Base-by-base conservation (phyloP, 2,888 invertebrate genomes). In the Griposia aprilina region DNA sequence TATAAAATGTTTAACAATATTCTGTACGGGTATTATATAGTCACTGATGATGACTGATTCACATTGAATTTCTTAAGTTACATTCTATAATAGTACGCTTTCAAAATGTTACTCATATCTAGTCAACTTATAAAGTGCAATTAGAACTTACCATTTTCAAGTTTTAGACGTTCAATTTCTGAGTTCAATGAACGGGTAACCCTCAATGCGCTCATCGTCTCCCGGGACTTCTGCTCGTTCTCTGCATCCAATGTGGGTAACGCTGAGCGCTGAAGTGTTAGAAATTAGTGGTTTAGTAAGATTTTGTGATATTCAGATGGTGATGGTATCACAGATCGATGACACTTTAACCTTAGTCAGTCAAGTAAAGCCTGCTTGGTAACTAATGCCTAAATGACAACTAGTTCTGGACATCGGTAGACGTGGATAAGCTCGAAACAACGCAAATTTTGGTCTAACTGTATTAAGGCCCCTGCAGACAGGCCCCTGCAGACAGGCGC, bases 241-340 rank as follows among this genome's bases (percentile, higher is more conserved):
- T 95, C 94, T 2, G 91, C 94, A 68, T 95, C 94, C 78, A 95
- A 88, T 7, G 88, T 90, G 1, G 95, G 95, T 81, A 94, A 87
- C 1, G 92, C 91, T 1, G 93, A 91, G 23, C 91, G 91, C 96
- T 96, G 63, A 82, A 78, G 73, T 17, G 57, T 68, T 63, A 7
- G 50, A 15, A 50, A 72, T 30, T 20, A 50, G n/a, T 63, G 17
- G 7, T 26, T 23, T 20, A 4, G 1, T n/a, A 48, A 23, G 20
- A 36, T 55, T 48, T 17, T 13, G 15, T 59, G 4, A 50, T 41
- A 36, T 48, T 17, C 30, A n/a, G 30, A 45, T n/a, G 11, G 41
- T 30, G 30, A 45, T n/a, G 7, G 41, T 30, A 76, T 26, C 20
- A 57, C 65, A 48, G 48, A 26, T 17, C n/a, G 17, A 50, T 52